Evolutionary conservation across 2,113 vertebrate species (phyloP), one percentile per base, ranked within the genome.

Genomic region (Corythaeola cristata): DNA sequence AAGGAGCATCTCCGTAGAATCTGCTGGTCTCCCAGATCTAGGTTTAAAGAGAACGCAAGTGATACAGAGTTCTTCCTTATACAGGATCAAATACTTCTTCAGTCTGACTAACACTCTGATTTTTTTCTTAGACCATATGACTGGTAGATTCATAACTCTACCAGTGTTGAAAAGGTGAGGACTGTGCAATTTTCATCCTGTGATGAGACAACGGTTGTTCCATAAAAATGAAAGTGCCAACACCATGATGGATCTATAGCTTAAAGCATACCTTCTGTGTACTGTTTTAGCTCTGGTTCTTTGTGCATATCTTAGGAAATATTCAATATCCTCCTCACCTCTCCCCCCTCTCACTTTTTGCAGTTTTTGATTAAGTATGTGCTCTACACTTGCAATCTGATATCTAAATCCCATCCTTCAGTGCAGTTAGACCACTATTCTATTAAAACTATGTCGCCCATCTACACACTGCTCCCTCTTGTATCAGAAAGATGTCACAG

Each of bases 201-300:
- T 92, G 80, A 92, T 2, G 35, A 96, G 95, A 88, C 79, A 94
- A 90, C 6, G 6, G 52, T 78, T 90, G 52, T 75, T 93, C 56
- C 76, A 75, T 85, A 77, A 92, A 96, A 94, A 91, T 90, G 92
- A 60, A 91, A 93, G 22, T 92, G 90, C 21, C 60, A 94, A 35
- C 44, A 41, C 24, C 62, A 33, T 88, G 84, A 97, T 62, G 68
- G 68, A 93, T 94, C 76, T 89, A 76, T 60, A 64, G 76, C 86
- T 75, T 68, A 90, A 44, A 92, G 58, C 27, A 68, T 16, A 90
- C 35, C 52, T 30, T 89, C 58, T 49, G 32, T 35, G 49, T n/a
- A 92, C 44, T 47, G 37, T 87, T 94, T 93, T 69, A 87, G 35
- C 30, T 78, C 35, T 64, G 21, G 6, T 71, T 91, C 67, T 85